Conservation (phyloP, 2,797 vertebrate genomes). For the Monodelphis domestica region DNA sequence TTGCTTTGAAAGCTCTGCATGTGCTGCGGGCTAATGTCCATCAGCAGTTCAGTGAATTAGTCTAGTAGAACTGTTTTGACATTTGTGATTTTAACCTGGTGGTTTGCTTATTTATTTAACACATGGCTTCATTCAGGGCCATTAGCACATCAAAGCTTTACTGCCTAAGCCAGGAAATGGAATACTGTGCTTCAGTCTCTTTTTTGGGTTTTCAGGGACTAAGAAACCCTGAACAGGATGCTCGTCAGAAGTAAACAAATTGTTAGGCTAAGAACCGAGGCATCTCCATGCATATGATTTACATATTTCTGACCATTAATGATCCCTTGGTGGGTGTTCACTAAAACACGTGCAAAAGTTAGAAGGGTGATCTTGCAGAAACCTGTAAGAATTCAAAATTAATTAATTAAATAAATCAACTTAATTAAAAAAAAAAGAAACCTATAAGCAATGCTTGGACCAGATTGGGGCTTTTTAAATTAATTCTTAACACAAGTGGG, state of each 20-base stretch:
- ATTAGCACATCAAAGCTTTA: conserved; percentile 50
- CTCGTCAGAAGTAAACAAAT: conserved; percentile 34
- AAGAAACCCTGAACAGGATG: conserved; percentile 29
- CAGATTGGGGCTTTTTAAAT: not conserved
- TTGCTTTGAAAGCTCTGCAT: not conserved
- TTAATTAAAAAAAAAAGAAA: too few species aligned
- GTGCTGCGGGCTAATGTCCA: conserved; percentile 15
- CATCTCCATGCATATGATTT: conserved; percentile 6
- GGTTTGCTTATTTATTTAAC: conserved; percentile 47
- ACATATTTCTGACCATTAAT: not conserved
- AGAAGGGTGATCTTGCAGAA: conserved; percentile 27
- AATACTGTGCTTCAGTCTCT: conserved; percentile 43
- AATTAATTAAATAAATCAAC: too few species aligned
- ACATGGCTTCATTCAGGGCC: conserved; percentile 5
- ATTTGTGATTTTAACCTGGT: conserved; percentile 38
- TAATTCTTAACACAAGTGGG: not conserved
- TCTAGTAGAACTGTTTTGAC: conserved; percentile 34
- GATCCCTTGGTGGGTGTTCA: conserved; percentile 43
- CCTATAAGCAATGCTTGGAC: not conserved
- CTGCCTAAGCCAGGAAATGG: conserved; percentile 19
- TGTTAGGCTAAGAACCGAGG: conserved; percentile 48
- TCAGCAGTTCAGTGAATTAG: conserved; percentile 44
- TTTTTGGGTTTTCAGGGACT: conserved; percentile 32
- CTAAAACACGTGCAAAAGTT: conserved; percentile 36
- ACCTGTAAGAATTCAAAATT: not conserved